A percentile compares a stretch with the other conserved stretches of the same genome.
These are phyloP conservation scores for Manis javanica DNA, from an alignment of 2,797 vertebrate genomes.

Conservation along the genomic window DNA sequence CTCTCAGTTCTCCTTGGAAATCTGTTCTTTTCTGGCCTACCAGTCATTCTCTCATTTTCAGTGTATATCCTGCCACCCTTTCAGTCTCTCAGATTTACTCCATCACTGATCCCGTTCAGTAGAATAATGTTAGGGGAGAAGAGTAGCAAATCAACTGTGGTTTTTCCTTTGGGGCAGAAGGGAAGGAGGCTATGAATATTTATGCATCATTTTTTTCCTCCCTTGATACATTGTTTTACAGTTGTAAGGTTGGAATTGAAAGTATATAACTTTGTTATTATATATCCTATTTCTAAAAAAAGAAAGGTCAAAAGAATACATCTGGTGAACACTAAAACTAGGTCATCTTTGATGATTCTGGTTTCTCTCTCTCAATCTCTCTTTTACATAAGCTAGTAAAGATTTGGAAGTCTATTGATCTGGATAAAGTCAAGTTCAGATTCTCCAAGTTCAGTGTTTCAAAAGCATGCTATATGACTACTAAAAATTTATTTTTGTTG, in stretches of 20 bases:
- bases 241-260: conserved; percentile 14
- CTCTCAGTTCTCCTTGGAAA: background rate
- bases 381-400: background rate
- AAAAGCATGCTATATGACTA: background rate
- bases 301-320: background rate
- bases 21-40: background rate
- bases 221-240: background rate
- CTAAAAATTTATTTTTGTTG: background rate
- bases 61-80: too few relatives aligned
- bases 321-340: background rate
- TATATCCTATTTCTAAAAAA: background rate
- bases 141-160: background rate
- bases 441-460: background rate
- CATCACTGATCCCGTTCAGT: background rate
- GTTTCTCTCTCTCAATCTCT: background rate
- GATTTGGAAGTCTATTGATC: background rate
- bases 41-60: background rate
- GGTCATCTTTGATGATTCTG: background rate
- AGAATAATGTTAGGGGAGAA: background rate
- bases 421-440: background rate
- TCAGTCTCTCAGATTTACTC: background rate
- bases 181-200: background rate
- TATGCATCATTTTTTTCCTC: background rate
- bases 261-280: background rate
- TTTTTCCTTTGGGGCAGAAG: background rate